Conservation (phyloP, 2,113 vertebrate species). For the Chlorodrepanis virens region DNA sequence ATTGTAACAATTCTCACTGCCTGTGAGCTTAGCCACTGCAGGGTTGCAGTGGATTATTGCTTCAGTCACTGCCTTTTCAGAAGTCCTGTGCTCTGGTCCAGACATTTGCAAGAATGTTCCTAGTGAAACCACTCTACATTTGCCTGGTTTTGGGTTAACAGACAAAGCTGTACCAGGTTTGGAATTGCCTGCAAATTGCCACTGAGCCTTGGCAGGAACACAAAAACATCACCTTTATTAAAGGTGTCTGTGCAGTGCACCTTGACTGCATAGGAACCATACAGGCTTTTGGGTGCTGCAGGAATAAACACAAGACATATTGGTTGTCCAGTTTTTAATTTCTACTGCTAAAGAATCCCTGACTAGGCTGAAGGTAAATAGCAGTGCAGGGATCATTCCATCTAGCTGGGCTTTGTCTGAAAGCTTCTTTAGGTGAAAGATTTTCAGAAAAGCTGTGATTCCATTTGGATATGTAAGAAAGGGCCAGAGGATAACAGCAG, state of each 20-base stretch:
- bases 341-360: not conserved
- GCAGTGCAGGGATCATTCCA: not conserved
- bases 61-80: not conserved
- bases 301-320: not conserved
- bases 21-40: not conserved
- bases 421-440: not conserved
- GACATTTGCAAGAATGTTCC: not conserved
- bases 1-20: not conserved
- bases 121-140: not conserved
- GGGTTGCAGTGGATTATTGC: not conserved
- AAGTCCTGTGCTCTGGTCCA: not conserved
- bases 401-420: not conserved
- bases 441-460: not conserved
- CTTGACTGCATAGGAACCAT: not conserved
- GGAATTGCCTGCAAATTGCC: not conserved
- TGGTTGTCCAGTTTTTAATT: not conserved
- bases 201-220: not conserved
- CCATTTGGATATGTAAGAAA: not conserved
- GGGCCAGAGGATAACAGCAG: not conserved
- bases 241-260: not conserved
- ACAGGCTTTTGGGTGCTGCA: not conserved
- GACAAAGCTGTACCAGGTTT: not conserved
- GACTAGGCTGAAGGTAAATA: not conserved
- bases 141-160: not conserved
- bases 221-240: not conserved